Base-by-base conservation (phyloP, 2,888 invertebrate genomes). In the Neocrepidodera transversa region DNA sequence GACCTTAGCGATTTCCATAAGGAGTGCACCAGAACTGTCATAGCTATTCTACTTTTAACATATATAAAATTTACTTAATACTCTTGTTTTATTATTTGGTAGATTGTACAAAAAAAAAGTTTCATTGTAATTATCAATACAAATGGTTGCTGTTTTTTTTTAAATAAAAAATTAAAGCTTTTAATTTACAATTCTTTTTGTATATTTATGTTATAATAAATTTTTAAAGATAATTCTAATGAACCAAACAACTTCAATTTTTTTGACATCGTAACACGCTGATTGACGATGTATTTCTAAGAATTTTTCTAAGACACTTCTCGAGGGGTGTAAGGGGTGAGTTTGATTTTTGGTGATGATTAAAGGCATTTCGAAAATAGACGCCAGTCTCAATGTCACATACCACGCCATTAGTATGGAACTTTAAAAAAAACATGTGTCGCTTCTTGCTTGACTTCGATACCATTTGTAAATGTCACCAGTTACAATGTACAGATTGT, bases 291-390 rank as follows among this genome's bases (percentile, higher is more conserved):
- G 53, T 50, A 54, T 59, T 60, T 59, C 59, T 13, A 47, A 52
- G 67, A 64, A 66, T 65, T 55, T 63, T 47, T 53, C 51, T 28
- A 13, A 55, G 40, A 51, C 28, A 51, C 30, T 51, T 42, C 42
- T 14, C 2, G 51, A 30, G 60, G 60, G 60, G 57, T 58, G 55
- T 56, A 61, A 51, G 60, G 51, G 63, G 60, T 50, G 23, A 38
- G 58, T 66, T 64, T 62, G 67, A 68, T 68, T 69, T 69, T 64
- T 63, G 62, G 65, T 68, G 69, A 66, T 69, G 68, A 68, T 69
- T 66, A 67, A 69, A 65, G 67, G 53, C 54, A 62, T 62, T 68
- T 65, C 63, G 62, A 65, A 69, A 68, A 69, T 66, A 67, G 68
- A 68, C 61, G 58, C 65, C 61, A 60, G 67, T 64, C 62, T 65